Evolutionary conservation across 2,888 invertebrate species (phyloP), one percentile per base, ranked within the genome.

Genomic region (Lepas anatifera): DNA sequence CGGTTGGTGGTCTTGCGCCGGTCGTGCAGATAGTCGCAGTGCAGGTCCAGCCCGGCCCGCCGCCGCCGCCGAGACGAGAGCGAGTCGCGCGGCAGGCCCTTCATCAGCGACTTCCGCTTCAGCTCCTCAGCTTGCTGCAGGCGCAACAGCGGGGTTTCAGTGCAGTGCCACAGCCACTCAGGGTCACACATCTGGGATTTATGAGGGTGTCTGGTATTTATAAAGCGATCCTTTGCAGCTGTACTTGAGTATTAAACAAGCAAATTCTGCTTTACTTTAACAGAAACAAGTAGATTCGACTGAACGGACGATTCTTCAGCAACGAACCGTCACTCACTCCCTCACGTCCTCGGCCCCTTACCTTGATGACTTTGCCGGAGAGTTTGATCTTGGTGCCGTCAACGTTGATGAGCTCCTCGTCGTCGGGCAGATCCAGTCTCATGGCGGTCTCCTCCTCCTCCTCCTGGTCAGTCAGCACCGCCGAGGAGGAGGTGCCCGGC

Each of bases 331-430:
- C 27, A 29, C 32, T 22, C 18, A 41, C 43, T 7, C 29, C 6
- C 8, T n/a, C 32, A 67, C 27, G 18, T 1, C 13, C 22, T 8
- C 8, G 16, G 22, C 46, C n/a, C 67, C 70, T 71, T 74, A 88
- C 88, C 84, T 93, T 93, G 11, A 95, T 84, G 18, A 95, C 81
- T 79, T 92, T 92, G 68, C 92, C 88, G 22, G 94, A 92, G 41
- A 96, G 81, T 70, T 91, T 95, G 0, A 96, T 88, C 81, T 96
- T 96, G 1, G 95, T 95, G 22, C 95, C 96, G 74, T 96, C 96
- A 0, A 96, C 90, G 79, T 94, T 95, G 1, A 94, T 92, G 70
- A 93, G 83, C 78, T 92, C 92, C 58, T 74, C 73, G 13, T 88
- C 87, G 66, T 76, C 73, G 71, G 87, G 87, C 27, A 89, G 81